Conservation (phyloP, 1,140 invertebrate genomes). For the Caenorhabditis elegans region WBcel235 BX284606.5:7903001-7903500, state of each 20-base stretch:
- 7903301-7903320: neutral
- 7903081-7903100: no score
- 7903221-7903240: neutral
- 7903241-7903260: no score
- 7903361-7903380: neutral
- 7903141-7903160: neutral
- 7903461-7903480: no score
- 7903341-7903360: slow-evolving; percentile 7
- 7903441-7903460: no score
- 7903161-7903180: neutral
- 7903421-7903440: no score
- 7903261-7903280: neutral
- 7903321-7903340: slow-evolving; percentile 23
- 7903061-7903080: no score
- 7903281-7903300: neutral
- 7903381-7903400: neutral
- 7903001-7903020: neutral
- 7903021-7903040: no score
- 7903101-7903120: no score
- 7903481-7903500: neutral
- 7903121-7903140: no score
- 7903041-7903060: no score
- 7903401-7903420: neutral
- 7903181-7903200: neutral
- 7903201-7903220: neutral